Base-by-base conservation (phyloP, 2,888 invertebrate species). In the Eilema caniola region DNA sequence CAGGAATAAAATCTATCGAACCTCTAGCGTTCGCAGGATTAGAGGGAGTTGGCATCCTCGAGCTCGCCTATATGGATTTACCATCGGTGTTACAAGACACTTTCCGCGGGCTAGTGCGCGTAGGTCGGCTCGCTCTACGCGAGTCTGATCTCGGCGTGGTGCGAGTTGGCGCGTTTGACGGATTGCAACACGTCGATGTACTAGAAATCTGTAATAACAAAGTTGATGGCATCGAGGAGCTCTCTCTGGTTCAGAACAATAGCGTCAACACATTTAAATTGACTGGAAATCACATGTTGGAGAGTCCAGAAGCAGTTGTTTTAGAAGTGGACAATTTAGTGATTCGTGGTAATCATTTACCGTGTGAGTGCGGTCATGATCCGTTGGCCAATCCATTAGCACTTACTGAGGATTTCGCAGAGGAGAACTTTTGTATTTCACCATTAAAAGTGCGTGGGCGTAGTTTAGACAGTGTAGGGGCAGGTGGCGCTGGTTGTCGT, bases 331-430 rank as follows among this genome's bases (percentile, higher is more conserved):
- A 97, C 75, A 96, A 96, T 81, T 92, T 98, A 74, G 96, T 97
- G 85, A 97, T 98, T 84, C 95, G 96, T 71, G 96, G 97, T 65
- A 98, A 98, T 90, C 98, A 98, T 87, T 97, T 98, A 88, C 98
- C 98, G 3, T 98, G 98, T 90, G 98, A 98, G 91, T 98, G 98
- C 86, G 98, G 98, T 82, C 97, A 97, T 85, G 97, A 97, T 71
- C 96, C 98, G 47, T 93, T 98, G 68, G 96, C 97, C 70, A 97
- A 97, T 75, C 97, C 98, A 56, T 93, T 98, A 76, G 97, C 97
- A 28, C 96, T 97, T 74, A 93, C 93, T 66, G 91, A 92, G 72
- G 97, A 97, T 72, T 98, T 98, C 86, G 95, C 97, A 73, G 96
- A 96, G 71, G 97, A 97, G 83, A 98, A 98, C 91, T 97, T 96